Conservation (phyloP, 1,140 invertebrate species). For the Orius insidiosus region DNA sequence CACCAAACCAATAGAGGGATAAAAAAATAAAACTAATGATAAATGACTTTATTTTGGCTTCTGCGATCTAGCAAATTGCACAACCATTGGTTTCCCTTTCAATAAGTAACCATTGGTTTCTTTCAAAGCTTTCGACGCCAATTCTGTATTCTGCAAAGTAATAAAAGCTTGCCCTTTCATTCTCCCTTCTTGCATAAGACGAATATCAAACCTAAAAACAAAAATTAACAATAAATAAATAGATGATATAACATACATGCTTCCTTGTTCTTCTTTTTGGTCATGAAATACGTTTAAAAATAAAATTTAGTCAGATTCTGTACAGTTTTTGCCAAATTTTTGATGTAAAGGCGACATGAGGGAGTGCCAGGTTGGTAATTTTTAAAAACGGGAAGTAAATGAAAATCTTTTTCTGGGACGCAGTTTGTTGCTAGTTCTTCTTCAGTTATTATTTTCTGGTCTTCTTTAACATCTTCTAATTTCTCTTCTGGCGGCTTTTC, state of each 20-base stretch:
- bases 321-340: constrained; percentile 75
- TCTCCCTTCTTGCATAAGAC: constrained; percentile 81
- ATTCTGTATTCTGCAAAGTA: constrained; percentile 50
- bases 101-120: constrained; percentile 82
- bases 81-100: constrained; percentile 76
- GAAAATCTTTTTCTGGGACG: constrained; percentile 52
- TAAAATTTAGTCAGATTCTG: constrained; percentile 51
- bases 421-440: constrained; percentile 49
- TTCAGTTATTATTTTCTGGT: constrained; percentile 33
- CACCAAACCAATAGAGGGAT: too few species aligned
- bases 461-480: constrained; percentile 15
- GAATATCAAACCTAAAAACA: constrained; percentile 56
- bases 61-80: constrained; percentile 63
- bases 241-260: too few species aligned
- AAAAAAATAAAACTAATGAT: too few species aligned
- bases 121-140: constrained; percentile 54
- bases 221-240: too few species aligned
- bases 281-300: constrained; percentile 56
- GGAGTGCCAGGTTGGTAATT: constrained; percentile 70
- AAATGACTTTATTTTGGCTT: constrained; percentile 28
- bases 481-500: constrained; percentile 21
- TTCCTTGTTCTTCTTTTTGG: constrained; percentile 27
- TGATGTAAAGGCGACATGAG: constrained; percentile 73
- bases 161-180: constrained; percentile 96
- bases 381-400: constrained; percentile 62